These are phyloP conservation scores for Hylaeus volcanicus DNA, from an alignment of 1,140 invertebrate genomes.

Conservation along the genomic window DNA sequence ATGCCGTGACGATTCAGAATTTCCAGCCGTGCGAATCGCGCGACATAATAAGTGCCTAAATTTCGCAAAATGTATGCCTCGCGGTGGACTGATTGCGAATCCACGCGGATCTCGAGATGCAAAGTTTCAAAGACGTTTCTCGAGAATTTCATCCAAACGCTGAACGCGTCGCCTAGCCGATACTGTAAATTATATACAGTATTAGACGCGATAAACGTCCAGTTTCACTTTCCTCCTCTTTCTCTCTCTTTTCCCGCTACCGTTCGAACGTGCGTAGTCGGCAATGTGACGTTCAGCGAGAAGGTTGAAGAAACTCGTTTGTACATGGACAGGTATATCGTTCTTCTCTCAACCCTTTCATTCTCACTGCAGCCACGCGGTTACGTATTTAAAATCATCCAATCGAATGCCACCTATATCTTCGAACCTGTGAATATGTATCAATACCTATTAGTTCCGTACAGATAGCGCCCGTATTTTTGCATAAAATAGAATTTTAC, in stretches of 20 bases:
- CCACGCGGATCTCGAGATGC: neutral
- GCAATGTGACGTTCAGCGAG: neutral
- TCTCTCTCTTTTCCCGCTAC: neutral
- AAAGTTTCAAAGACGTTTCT: slow-evolving; percentile 30
- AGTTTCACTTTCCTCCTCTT: neutral
- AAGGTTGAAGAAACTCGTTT: slow-evolving; percentile 37
- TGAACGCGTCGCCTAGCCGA: neutral
- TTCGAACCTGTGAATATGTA: too few species aligned
- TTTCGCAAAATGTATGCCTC: too few species aligned
- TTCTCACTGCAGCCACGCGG: too few species aligned
- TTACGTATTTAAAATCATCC: too few species aligned
- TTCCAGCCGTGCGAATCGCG: too few species aligned
- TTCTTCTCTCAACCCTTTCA: neutral
- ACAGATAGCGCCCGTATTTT: too few species aligned
- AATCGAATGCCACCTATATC: too few species aligned
- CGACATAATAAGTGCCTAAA: neutral
- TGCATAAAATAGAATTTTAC: too few species aligned
- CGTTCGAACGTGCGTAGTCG: neutral
- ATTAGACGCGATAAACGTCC: neutral
- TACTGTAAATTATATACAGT: slow-evolving; percentile 40
- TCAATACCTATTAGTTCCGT: too few species aligned
- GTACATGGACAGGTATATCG: slow-evolving; percentile 33
- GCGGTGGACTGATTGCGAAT: too few species aligned
- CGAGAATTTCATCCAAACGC: too few species aligned
- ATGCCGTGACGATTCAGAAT: neutral